A percentile compares a stretch with the other conserved stretches of the same genome.
Conservation (phyloP, 2,113 vertebrate genomes). For the Pseudolaguvia tuberculata region DNA sequence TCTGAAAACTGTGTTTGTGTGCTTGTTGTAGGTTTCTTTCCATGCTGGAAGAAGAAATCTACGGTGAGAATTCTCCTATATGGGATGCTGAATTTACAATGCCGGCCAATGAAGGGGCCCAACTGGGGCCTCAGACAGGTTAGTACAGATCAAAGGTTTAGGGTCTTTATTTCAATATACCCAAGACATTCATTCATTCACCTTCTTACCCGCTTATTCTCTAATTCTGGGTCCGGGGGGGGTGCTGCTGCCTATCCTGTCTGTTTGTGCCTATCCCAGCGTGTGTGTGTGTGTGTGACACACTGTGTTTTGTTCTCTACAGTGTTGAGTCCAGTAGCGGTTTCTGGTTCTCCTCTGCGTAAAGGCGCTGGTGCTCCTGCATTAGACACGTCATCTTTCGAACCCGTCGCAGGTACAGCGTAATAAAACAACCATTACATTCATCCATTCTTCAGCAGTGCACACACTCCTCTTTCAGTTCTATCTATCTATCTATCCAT, state of each 20-base stretch:
- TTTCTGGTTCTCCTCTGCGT: slow-evolving; percentile 76
- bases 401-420: slow-evolving; percentile 80
- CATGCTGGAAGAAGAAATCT: slow-evolving; percentile 99
- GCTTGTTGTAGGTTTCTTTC: slow-evolving; percentile 83
- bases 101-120: slow-evolving; percentile 80
- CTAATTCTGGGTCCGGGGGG: too few relatives aligned
- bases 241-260: too few relatives aligned
- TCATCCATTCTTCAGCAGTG: too few relatives aligned
- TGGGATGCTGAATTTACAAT: slow-evolving; percentile 96
- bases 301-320: slow-evolving; percentile 21
- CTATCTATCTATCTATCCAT: too few relatives aligned
- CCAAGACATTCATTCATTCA: too few relatives aligned
- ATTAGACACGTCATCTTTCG: slow-evolving; percentile 70
- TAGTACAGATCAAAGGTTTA: neutral
- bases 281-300: too few relatives aligned
- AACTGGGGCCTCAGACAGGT: slow-evolving; percentile 88
- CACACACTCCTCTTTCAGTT: too few relatives aligned
- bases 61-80: slow-evolving; percentile 92
- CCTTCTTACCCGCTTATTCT: too few relatives aligned
- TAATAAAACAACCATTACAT: neutral
- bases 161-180: too few relatives aligned
- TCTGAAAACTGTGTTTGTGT: slow-evolving; percentile 5
- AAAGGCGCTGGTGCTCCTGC: slow-evolving; percentile 74
- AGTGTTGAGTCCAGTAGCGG: slow-evolving; percentile 74
- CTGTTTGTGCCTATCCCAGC: too few relatives aligned